Base-by-base conservation (phyloP, 2,888 invertebrate genomes). In the Dasypolia templi region DNA sequence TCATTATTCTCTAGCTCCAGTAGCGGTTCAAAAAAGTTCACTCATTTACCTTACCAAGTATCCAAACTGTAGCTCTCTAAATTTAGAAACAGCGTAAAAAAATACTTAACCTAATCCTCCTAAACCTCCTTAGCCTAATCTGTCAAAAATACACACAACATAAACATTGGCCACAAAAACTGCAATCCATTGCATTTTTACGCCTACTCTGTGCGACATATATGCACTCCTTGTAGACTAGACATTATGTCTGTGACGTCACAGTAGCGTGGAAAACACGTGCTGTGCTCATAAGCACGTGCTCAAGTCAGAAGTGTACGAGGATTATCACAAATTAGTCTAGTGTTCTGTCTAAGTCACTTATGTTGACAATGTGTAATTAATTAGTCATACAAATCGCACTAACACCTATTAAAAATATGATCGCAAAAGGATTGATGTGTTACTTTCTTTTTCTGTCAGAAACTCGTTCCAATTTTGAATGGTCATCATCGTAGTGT, bases 261-360 rank as follows among this genome's bases (percentile, higher is more conserved):
- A 81, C 39, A 63, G 49, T 35, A 66, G 44, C 76, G 75, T 82
- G 72, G 22, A 56, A 44, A 65, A 72, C 81, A 84, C 76, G 84
- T 80, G 84, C 68, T 66, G 22, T 44, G 46, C 42, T 55, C 67
- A 69, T 68, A 83, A 46, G 61, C 83, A 83, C 81, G 81, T 81
- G 83, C 65, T 70, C 17, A 66, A 71, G 44, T 59, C 65, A 73
- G 46, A 59, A 64, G 22, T 75, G 26, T 71, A 83, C 73, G 22
- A 63, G 63, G 55, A 69, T 83, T 72, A 69, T 72, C 65, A 69
- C 29, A 79, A 62, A 71, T 64, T 59, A 83, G 49, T 59, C 22
- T 26, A 26, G 19, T 42, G 14, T 61, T 44, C n/a, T n/a, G 49
- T 53, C 22, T 44, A 53, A 66, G 53, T 49, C 58, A 75, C 6